Evolutionary conservation across 2,113 vertebrate species (phyloP).

Genomic region (Beaufortia kweichowensis): DNA sequence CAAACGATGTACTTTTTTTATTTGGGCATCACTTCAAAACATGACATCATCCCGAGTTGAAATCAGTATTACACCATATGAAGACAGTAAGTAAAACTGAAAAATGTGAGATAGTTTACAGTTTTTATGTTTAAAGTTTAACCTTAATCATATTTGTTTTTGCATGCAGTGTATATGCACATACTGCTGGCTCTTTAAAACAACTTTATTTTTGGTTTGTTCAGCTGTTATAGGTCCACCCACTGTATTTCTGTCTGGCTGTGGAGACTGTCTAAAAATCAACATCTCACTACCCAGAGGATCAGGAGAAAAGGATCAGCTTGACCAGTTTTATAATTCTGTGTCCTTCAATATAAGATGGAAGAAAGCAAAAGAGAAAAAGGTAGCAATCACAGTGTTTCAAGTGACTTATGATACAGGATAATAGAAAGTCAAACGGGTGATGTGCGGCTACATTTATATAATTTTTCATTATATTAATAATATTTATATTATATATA

Average conservation of each 20-base stretch:
- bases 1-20: fast-evolving
- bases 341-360: not conserved
- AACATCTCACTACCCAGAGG: conserved; percentile 23
- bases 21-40: conserved; percentile 35
- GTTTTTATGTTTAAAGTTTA: too few species aligned
- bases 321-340: not conserved
- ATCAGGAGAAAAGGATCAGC: fast-evolving
- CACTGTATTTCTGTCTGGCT: conserved; percentile 23
- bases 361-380: conserved; percentile 14
- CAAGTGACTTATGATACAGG: not conserved
- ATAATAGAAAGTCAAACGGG: too few species aligned
- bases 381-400: conserved; percentile 31
- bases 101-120: not conserved
- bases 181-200: not conserved
- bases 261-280: conserved; percentile 47
- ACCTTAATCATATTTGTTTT: not conserved
- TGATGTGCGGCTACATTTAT: not conserved
- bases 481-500: not conserved
- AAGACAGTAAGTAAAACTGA: conserved; percentile 32
- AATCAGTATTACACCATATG: not conserved
- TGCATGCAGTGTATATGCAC: too few species aligned
- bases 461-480: too few species aligned
- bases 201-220: not conserved
- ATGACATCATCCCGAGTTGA: not conserved
- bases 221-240: conserved; percentile 50